Conservation (phyloP, 2,888 invertebrate genomes). For the Drosophila suboccidentalis region DNA sequence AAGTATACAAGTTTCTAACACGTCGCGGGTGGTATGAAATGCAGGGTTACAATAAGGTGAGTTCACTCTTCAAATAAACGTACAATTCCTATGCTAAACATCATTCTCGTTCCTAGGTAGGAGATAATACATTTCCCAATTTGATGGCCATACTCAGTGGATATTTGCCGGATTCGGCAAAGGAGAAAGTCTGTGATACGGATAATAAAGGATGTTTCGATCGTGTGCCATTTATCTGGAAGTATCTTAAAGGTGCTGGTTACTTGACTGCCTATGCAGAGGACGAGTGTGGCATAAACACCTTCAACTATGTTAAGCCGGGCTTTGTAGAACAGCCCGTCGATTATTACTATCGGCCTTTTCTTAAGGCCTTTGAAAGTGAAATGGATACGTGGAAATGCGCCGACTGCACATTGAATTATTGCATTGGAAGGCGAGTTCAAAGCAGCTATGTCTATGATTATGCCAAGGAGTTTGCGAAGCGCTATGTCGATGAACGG, state of each 20-base stretch:
- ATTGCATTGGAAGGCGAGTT: conserved; percentile 87
- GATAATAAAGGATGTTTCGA: conserved; percentile 87
- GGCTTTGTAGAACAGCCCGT: conserved; percentile 91
- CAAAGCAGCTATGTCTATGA: conserved; percentile 89
- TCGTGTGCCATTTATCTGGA: conserved; percentile 91
- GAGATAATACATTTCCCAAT: conserved; percentile 95
- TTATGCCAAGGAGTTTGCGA: conserved; percentile 88
- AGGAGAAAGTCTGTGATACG: conserved; percentile 85
- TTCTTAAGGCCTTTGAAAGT: conserved; percentile 88
- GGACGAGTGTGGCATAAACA: conserved; percentile 87
- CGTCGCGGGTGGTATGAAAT: conserved; percentile 89
- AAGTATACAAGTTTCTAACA: conserved; percentile 88
- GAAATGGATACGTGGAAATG: conserved; percentile 66
- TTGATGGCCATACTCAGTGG: conserved; percentile 92
- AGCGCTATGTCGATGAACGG: conserved; percentile 87
- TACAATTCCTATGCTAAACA: no score
- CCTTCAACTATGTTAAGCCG: conserved; percentile 88
- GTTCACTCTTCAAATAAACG: neutral
- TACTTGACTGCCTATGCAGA: conserved; percentile 92
- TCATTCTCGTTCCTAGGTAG: conserved; percentile 86
- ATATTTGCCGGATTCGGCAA: conserved; percentile 85
- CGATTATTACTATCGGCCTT: conserved; percentile 92
- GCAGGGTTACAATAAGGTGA: conserved; percentile 90
- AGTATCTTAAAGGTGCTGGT: conserved; percentile 88
- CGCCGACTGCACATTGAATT: conserved; percentile 74